Percentiles rank a stretch among this genome's conserved stretches.
Evolutionary conservation across 2,888 invertebrate species (phyloP).

Genomic region (Steinernema carpocapsae): DNA sequence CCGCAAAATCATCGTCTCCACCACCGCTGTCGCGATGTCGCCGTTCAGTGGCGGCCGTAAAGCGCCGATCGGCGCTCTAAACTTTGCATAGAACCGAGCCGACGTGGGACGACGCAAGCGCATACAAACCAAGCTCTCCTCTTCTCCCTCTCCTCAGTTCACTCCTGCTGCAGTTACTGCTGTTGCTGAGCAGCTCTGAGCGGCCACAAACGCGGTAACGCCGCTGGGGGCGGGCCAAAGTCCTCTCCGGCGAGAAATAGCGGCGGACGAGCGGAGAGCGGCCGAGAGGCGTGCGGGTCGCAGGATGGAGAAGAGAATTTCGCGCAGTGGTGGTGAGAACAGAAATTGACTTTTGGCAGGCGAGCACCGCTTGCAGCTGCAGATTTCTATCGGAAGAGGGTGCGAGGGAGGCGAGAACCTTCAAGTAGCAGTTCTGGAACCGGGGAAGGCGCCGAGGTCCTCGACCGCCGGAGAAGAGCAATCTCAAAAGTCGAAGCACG

Average conservation of each 20-base stretch:
- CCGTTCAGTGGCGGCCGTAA: background rate
- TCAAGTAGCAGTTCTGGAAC: constrained; percentile 6
- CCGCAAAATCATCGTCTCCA: background rate
- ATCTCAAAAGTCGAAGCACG: background rate
- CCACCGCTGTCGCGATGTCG: background rate
- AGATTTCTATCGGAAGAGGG: background rate
- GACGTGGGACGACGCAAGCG: background rate
- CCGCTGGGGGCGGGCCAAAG: background rate
- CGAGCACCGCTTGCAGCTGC: background rate
- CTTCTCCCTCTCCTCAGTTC: too few relatives aligned
- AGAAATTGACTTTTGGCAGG: background rate
- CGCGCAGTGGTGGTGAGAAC: background rate
- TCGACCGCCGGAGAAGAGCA: background rate
- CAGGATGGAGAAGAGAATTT: background rate
- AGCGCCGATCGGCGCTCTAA: constrained; percentile 4
- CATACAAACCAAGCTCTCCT: background rate
- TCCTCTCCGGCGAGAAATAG: background rate
- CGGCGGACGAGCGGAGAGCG: background rate
- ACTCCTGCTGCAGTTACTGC: too few relatives aligned
- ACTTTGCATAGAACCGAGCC: constrained; percentile 1
- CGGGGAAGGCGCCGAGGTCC: background rate
- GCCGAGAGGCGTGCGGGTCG: background rate
- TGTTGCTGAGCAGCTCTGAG: background rate
- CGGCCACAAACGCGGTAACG: constrained; percentile 3
- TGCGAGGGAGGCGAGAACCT: background rate